Evolutionary conservation across 2,797 vertebrate species (phyloP).

Genomic region (Picus viridis): DNA sequence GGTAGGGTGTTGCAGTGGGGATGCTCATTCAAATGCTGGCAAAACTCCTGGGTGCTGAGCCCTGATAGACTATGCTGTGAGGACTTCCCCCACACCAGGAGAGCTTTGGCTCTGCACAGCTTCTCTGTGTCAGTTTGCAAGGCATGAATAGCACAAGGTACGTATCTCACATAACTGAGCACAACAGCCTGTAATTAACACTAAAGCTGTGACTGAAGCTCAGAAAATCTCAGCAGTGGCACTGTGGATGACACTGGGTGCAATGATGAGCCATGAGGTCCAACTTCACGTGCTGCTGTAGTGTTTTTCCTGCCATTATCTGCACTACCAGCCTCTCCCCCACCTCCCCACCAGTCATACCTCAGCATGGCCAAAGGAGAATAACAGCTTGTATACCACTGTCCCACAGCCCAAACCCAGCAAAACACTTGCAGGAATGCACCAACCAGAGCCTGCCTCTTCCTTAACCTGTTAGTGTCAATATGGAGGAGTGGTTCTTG

Average conservation of each 20-base stretch:
- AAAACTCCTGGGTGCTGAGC: neutral
- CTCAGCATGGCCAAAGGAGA: neutral
- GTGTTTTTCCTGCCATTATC: neutral
- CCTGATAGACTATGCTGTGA: rapidly evolving
- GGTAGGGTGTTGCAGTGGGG: neutral
- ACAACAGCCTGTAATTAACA: neutral
- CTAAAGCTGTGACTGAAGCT: neutral
- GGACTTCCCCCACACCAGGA: neutral
- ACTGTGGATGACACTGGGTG: neutral
- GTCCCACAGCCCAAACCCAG: neutral
- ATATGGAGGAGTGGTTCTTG: rapidly evolving
- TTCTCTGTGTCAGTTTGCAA: neutral
- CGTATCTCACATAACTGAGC: neutral
- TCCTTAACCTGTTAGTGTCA: neutral
- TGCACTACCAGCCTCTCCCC: neutral
- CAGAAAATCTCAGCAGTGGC: neutral
- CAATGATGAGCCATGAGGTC: neutral
- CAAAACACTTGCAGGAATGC: neutral
- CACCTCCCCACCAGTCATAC: neutral
- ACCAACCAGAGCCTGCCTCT: neutral
- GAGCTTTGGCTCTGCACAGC: neutral
- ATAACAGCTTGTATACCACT: neutral
- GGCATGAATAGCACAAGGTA: neutral
- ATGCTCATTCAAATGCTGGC: neutral
- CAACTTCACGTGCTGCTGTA: neutral